phyloP scores from a whole-genome alignment of 2,888 invertebrate genomes.

The Napeogenes inachia region DNA sequence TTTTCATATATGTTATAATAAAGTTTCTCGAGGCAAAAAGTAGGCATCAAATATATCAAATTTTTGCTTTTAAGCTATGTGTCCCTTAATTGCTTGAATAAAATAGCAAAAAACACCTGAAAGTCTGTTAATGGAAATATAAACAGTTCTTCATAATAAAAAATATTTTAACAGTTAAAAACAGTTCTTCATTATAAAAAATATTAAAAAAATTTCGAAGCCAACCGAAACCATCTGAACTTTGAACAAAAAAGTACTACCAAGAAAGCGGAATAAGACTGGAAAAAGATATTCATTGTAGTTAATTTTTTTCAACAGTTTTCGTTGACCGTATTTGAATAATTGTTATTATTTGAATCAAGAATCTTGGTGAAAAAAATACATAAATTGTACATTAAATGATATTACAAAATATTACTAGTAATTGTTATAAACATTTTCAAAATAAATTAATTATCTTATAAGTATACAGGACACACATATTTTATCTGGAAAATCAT shows the following conservation, averaged over 20 bases:
- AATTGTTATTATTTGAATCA: constrained; percentile 5
- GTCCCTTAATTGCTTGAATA: not conserved
- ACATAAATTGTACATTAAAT: too few relatives aligned
- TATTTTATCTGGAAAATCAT: too few relatives aligned
- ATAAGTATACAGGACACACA: too few relatives aligned
- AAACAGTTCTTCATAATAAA: not conserved
- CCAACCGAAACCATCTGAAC: constrained; percentile 8
- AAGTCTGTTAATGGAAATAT: too few relatives aligned
- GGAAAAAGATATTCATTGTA: constrained; percentile 18
- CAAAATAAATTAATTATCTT: too few relatives aligned
- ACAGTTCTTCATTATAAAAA: not conserved
- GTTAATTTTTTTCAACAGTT: constrained; percentile 14
- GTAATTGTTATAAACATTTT: too few relatives aligned
- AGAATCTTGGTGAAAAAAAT: too few relatives aligned
- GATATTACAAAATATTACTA: too few relatives aligned
- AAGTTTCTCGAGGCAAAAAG: constrained; percentile 16
- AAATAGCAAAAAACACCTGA: not conserved
- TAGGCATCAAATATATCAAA: constrained; percentile 7
- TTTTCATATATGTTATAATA: constrained; percentile 16
- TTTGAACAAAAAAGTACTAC: constrained; percentile 12
- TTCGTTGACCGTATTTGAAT: constrained; percentile 7
- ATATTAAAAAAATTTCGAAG: not conserved
- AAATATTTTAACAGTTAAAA: not conserved
- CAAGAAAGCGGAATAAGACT: constrained; percentile 14
- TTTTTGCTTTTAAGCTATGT: not conserved